Base-by-base conservation (phyloP, 2,113 vertebrate species). In the Desmodus rotundus region DNA sequence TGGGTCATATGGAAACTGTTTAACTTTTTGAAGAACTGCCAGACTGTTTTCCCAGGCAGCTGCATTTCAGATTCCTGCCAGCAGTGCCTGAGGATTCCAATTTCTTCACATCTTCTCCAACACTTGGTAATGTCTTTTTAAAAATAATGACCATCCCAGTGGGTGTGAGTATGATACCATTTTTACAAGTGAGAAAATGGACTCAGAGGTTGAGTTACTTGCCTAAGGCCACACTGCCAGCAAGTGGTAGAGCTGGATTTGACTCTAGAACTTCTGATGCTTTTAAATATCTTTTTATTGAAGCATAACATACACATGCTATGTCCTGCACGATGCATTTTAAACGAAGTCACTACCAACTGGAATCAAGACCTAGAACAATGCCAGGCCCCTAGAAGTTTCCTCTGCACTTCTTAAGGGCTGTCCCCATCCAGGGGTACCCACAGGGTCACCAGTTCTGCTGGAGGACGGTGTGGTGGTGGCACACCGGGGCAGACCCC, bases 241-340 rank as follows among this genome's bases (percentile, higher is more conserved):
- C 74, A 68, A 58, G 54, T 19, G 26, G 43, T 20, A 1, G 63
- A 63, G 17, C 65, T 47, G 56, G 28, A 50, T 65, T 91, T 12
- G 20, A 41, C 28, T 58, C 28, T 58, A 52, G 41, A 43, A 33
- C 16, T 61, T 73, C 38, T 52, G 22, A 12, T 36, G 76, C 65
- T 56, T 54, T 24, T 15, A 72, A 77, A 70, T 70, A 14, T 43
- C 20, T 80, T 74, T 72, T 45, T 33, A 45, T 16, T 15, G 28
- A 61, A 33, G 11, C 14, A 1, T 28, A 13, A 45, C 33, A 5
- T 2, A n/a, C 12, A 2, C 14, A 2, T 24, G 1, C 2, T 1
- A 7, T 10, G 33, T 14, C 43, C 50, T 11, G 7, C 58, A 16
- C 17, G 24, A 20, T 19, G 13, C 4, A 0, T 38, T 43, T 52